These are phyloP conservation scores for Mantis religiosa DNA, from an alignment of 2,888 invertebrate species.

Conservation along the genomic window DNA sequence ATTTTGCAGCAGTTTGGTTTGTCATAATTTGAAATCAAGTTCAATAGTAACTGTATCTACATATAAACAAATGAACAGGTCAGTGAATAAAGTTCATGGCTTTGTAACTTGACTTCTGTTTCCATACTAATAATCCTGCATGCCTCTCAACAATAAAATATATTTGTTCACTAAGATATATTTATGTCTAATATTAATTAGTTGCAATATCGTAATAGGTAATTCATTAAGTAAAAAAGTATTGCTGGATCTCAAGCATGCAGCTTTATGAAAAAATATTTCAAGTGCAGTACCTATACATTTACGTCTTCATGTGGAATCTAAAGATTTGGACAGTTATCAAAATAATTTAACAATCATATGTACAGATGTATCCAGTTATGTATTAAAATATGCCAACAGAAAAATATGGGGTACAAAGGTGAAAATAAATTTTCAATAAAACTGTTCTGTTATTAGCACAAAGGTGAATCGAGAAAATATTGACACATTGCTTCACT, in stretches of 20 bases:
- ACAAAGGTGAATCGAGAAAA: too few relatives aligned
- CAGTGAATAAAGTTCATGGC: not conserved
- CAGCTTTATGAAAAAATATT: slow-evolving; percentile 16
- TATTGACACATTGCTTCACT: too few relatives aligned
- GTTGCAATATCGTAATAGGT: not conserved
- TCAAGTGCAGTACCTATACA: not conserved
- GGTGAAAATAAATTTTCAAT: not conserved
- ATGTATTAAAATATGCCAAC: not conserved
- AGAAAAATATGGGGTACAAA: not conserved
- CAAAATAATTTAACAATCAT: not conserved
- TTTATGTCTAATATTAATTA: not conserved
- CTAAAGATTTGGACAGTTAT: not conserved
- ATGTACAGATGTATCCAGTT: not conserved
- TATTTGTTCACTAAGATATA: not conserved
- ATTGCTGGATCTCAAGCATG: slow-evolving; percentile 7
- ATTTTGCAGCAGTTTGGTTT: not conserved
- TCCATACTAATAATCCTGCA: not conserved
- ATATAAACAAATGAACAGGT: not conserved
- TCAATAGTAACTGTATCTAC: not conserved
- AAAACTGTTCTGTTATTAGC: not conserved
- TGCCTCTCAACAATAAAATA: not conserved
- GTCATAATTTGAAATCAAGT: not conserved
- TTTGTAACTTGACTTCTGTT: not conserved
- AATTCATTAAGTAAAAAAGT: not conserved
- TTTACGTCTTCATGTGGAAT: not conserved